These are phyloP conservation scores for Sepiola atlantica DNA, from an alignment of 2,888 invertebrate species.

Conservation along the genomic window DNA sequence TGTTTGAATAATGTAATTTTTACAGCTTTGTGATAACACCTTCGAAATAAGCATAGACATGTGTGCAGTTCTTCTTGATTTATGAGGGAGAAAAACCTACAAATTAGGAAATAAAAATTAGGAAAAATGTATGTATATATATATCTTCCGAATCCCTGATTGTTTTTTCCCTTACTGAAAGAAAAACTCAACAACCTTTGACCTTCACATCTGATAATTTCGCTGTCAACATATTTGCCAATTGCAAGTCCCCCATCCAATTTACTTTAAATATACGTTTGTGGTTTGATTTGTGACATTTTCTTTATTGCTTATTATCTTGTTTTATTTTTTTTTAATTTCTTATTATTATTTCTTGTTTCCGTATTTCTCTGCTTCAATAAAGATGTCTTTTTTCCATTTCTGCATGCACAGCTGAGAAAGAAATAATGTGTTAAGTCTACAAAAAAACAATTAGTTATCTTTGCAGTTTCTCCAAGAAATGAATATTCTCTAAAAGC, in stretches of 20 bases:
- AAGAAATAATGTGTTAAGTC: background rate
- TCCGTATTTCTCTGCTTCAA: background rate
- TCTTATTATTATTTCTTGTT: background rate
- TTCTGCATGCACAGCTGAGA: background rate
- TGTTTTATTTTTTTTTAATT: background rate
- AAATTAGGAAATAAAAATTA: background rate
- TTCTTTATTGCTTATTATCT: background rate
- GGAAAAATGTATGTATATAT: background rate
- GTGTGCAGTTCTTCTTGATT: background rate
- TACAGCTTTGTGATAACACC: background rate
- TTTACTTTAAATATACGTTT: background rate
- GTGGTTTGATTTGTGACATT: background rate
- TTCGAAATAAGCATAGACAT: background rate
- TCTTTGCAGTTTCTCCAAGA: too few relatives aligned
- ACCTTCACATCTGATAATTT: background rate
- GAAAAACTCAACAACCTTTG: background rate
- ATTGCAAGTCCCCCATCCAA: background rate
- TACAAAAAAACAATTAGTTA: background rate
- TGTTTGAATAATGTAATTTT: background rate
- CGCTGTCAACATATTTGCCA: background rate
- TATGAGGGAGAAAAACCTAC: background rate
- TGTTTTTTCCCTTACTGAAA: background rate
- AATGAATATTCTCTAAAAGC: too few relatives aligned
- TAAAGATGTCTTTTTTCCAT: background rate
- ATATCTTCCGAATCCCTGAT: background rate